These are phyloP conservation scores for Limanda limanda DNA, from an alignment of 2,113 vertebrate species.

Conservation along the genomic window DNA sequence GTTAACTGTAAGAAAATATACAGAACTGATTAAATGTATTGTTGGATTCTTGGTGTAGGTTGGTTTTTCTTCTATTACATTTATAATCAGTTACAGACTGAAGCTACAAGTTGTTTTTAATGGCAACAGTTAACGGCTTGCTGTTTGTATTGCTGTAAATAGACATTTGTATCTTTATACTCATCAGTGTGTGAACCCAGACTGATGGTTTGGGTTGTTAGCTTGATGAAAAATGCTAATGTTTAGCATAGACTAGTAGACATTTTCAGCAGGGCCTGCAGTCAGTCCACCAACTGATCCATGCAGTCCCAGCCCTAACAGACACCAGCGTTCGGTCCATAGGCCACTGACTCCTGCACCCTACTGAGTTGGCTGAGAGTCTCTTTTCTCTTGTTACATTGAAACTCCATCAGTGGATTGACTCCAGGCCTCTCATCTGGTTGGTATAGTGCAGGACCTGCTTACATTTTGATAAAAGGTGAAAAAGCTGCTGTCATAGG, in stretches of 20 bases:
- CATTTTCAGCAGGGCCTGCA: slow-evolving; percentile 12
- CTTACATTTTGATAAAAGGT: slow-evolving; percentile 1
- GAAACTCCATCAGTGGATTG: slow-evolving; percentile 1
- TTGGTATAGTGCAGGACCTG: slow-evolving; percentile 9
- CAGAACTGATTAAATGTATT: background rate
- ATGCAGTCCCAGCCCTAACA: background rate
- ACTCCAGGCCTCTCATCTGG: slow-evolving; percentile 3
- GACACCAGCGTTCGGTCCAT: background rate
- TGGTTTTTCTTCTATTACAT: slow-evolving; percentile 40
- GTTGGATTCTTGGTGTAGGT: slow-evolving; percentile 11
- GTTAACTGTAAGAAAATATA: background rate
- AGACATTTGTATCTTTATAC: slow-evolving; percentile 65
- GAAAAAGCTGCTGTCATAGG: slow-evolving; percentile 1
- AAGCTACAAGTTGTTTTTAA: slow-evolving; percentile 39
- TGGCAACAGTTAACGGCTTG: slow-evolving; percentile 15
- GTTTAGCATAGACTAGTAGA: slow-evolving; percentile 43
- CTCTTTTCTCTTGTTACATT: background rate
- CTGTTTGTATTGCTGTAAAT: slow-evolving; percentile 63
- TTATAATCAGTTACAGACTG: slow-evolving; percentile 29
- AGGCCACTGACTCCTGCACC: background rate
- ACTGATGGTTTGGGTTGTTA: slow-evolving; percentile 35
- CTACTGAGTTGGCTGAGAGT: background rate
- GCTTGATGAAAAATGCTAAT: slow-evolving; percentile 43
- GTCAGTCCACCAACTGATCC: background rate
- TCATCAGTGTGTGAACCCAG: slow-evolving; percentile 39